Conservation (phyloP, 2,797 vertebrate species). For the Percopsis omiscomaycus region DNA sequence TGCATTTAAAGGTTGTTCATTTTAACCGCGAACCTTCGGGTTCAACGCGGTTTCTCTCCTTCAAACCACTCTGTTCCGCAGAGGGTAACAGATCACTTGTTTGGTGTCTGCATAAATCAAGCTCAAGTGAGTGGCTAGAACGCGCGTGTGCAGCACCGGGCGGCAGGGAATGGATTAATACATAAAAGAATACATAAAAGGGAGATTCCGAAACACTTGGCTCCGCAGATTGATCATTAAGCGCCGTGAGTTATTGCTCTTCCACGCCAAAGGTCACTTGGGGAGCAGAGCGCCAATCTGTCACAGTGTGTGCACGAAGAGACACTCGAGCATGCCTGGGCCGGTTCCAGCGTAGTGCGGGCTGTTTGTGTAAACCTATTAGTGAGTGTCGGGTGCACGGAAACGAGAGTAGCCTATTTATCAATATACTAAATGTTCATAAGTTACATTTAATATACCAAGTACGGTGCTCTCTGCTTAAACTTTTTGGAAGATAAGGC, state of each 20-base stretch:
- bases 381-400: background rate
- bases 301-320: slow-evolving; percentile 64
- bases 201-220: slow-evolving; percentile 68
- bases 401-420: background rate
- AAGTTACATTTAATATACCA: background rate
- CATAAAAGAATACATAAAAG: slow-evolving; percentile 58
- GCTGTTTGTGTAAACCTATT: background rate
- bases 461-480: background rate
- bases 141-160: background rate
- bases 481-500: background rate
- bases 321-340: slow-evolving; percentile 10
- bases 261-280: slow-evolving; percentile 80
- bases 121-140: background rate
- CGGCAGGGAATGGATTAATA: slow-evolving; percentile 32
- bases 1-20: background rate
- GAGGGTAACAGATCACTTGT: background rate
- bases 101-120: background rate
- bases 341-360: background rate
- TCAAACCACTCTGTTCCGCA: background rate
- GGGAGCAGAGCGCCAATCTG: slow-evolving; percentile 77
- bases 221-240: slow-evolving; percentile 81
- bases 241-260: slow-evolving; percentile 80
- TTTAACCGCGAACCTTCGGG: background rate
- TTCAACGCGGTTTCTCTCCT: background rate
- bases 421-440: background rate